Evolutionary conservation across 2,888 invertebrate genomes (phyloP).

Genomic region (Tanytarsus gracilentus): DNA sequence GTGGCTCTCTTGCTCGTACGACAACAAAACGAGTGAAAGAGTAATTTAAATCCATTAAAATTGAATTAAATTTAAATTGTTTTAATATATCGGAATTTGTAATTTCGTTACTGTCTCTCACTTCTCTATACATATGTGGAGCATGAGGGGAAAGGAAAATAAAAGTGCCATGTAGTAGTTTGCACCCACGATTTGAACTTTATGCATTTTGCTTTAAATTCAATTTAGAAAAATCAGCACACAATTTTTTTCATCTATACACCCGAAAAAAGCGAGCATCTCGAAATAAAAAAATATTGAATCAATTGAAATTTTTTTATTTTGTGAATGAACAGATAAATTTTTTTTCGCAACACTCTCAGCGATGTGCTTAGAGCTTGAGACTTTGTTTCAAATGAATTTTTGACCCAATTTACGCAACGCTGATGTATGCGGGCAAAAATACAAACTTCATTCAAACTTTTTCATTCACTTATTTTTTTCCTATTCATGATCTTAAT

Average conservation of each 20-base stretch:
- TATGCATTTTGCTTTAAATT: no score
- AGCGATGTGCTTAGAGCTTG: background rate
- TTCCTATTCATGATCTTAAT: background rate
- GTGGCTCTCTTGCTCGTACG: background rate
- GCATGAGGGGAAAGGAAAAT: no score
- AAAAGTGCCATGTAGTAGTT: no score
- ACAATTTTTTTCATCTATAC: no score
- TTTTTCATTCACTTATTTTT: constrained; percentile 20
- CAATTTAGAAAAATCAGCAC: no score
- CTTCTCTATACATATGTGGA: background rate
- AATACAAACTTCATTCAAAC: constrained; percentile 21
- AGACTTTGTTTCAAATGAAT: constrained; percentile 18
- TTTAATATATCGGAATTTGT: background rate
- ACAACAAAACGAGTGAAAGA: background rate
- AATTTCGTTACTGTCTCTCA: background rate
- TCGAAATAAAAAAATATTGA: no score
- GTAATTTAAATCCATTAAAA: constrained; percentile 23
- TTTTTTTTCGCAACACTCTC: background rate
- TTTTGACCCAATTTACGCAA: constrained; percentile 24
- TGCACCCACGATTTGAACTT: no score
- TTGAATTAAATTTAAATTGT: constrained; percentile 23
- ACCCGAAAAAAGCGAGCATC: no score
- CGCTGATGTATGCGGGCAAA: constrained; percentile 2
- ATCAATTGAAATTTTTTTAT: no score
- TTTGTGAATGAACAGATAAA: background rate